Base-by-base conservation (phyloP, 1,140 invertebrate species). In the Branchinecta lindahli region DNA sequence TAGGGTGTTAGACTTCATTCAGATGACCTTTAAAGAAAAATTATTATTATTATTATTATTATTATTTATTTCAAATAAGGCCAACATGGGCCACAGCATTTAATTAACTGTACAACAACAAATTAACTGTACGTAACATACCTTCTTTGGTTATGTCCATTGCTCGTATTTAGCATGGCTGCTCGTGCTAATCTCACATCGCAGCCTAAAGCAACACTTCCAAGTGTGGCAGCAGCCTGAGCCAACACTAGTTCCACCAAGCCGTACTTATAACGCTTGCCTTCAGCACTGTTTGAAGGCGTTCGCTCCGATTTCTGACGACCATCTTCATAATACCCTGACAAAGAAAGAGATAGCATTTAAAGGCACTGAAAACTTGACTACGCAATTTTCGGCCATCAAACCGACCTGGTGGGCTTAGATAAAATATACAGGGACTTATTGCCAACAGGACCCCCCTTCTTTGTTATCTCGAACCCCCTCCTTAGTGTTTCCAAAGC, bases 141-240 rank as follows among this genome's bases (percentile, higher is more conserved):
- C 33, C 45, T 46, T 45, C 45, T 65, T 66, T 70, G 68, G 44
- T 66, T 81, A 10, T 87, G 86, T 75, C 87, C 85, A 46, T 91
- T 77, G 70, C 84, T 84, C 7, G 91, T 90, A 82, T 92, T 90
- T 71, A 92, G 82, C 0, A 89, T 87, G 71, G 87, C 87, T 68
- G 91, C 84, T 76, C 92, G 92, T 44, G 89, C 90, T 76, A 92
- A 83, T 75, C 91, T 83, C 33, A 97, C 87, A 81, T 96, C 93
- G 76, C 91, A 94, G 0, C 93, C 94, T 44, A 89, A 88, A 0
- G 88, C 91, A 12, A 96, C 87, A 21, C 90, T 86, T 0, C 92
- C 92, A 72, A 96, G 79, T 80, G 95, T 85, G 9, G 91, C 88
- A 44, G 90, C 90, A 80, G 95, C 91, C 77, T 94, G 93, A 80